These are phyloP conservation scores for Moxostoma hubbsi DNA, from an alignment of 2,797 vertebrate species.

Conservation along the genomic window DNA sequence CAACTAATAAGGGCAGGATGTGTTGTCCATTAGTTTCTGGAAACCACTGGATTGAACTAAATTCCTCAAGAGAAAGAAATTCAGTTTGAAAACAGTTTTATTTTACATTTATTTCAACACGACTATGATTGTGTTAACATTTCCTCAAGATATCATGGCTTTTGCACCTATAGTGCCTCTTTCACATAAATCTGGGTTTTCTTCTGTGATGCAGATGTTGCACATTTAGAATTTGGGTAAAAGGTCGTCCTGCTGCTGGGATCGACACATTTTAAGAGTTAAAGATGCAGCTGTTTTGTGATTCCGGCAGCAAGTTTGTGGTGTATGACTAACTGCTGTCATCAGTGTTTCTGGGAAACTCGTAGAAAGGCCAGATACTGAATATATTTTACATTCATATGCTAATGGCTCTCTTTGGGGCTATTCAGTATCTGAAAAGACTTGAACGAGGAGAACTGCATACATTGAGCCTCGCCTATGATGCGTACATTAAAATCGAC, in stretches of 20 bases:
- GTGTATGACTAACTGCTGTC: conserved; percentile 21
- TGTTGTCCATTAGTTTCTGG: not conserved
- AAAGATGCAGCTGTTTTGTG: conserved; percentile 67
- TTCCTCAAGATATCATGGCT: not conserved
- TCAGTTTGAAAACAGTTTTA: not conserved
- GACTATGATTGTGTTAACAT: not conserved
- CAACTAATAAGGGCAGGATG: not conserved
- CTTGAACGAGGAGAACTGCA: not conserved
- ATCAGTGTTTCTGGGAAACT: conserved; percentile 28
- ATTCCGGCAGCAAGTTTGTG: conserved; percentile 46
- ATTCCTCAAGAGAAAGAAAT: not conserved
- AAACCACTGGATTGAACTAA: not conserved
- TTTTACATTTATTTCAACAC: not conserved
- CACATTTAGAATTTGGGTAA: conserved; percentile 76
- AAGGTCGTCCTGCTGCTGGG: conserved; percentile 69
- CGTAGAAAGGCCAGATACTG: conserved; percentile 18
- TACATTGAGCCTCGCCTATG: not conserved
- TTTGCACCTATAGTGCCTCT: conserved; percentile 10
- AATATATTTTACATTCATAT: conserved; percentile 27
- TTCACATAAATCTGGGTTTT: not conserved
- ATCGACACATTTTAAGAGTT: conserved; percentile 64
- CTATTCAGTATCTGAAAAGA: conserved; percentile 33
- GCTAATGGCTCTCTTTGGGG: conserved; percentile 31
- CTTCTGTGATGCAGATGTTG: conserved; percentile 75
- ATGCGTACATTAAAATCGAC: conserved; percentile 3